A percentile compares a stretch with the other conserved stretches of the same genome.
These are phyloP conservation scores for Phallusia fumigata DNA, from an alignment of 23 tunicate species.

Conservation along the genomic window DNA sequence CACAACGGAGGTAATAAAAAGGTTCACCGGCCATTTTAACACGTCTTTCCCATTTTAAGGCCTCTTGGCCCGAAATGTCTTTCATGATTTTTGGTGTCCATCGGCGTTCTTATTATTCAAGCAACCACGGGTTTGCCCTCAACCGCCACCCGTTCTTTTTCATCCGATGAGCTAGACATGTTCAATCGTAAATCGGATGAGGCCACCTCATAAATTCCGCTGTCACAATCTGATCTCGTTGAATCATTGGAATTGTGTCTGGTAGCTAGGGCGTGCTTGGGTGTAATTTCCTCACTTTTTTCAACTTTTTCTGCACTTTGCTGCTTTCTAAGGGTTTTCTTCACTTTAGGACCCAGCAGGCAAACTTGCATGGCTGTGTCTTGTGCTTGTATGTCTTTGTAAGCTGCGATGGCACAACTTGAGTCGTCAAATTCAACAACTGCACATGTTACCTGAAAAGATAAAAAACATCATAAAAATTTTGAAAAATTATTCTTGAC, in stretches of 20 bases:
- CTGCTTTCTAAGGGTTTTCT: background rate
- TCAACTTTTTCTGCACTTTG: background rate
- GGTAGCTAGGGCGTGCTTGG: background rate
- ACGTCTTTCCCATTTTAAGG: too few relatives aligned
- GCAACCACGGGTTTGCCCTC: too few relatives aligned
- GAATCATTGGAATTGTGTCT: background rate
- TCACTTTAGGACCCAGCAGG: background rate
- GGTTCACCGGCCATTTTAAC: too few relatives aligned
- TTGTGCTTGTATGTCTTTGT: background rate
- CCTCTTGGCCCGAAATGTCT: too few relatives aligned
- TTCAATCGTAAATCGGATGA: background rate
- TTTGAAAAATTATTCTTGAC: background rate
- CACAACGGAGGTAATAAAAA: too few relatives aligned
- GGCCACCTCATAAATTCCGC: conserved; percentile 9
- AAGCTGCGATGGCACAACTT: background rate
- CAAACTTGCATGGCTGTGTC: background rate
- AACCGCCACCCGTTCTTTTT: background rate
- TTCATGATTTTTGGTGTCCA: too few relatives aligned
- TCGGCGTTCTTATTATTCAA: too few relatives aligned
- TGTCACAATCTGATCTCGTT: conserved; percentile 1
- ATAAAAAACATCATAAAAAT: too few relatives aligned
- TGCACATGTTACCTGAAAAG: background rate
- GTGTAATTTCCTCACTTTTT: background rate
- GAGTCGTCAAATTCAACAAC: background rate
- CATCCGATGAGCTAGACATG: background rate